phyloP scores from a whole-genome alignment of 2,888 invertebrate species.

The Dynastes maya region DNA sequence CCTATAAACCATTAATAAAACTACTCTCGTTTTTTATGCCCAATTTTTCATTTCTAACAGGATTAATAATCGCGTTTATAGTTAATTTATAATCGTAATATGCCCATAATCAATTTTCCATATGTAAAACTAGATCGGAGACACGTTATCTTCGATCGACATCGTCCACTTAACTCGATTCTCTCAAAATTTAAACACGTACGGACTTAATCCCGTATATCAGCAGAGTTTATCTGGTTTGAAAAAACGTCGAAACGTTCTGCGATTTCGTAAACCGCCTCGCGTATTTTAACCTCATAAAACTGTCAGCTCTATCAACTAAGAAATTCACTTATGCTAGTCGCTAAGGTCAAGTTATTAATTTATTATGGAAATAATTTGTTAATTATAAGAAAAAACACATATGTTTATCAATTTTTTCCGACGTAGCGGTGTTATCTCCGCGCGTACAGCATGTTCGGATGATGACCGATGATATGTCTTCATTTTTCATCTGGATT shows the following conservation, averaged over 20 bases:
- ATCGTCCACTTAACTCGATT: not conserved
- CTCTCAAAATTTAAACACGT: not conserved
- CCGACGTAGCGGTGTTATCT: conserved; percentile 14
- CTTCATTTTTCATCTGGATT: conserved; percentile 39
- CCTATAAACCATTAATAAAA: too few relatives aligned
- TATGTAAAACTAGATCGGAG: not conserved
- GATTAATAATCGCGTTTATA: not conserved
- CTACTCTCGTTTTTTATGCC: not conserved
- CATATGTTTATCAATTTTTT: conserved; percentile 41
- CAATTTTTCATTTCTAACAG: not conserved
- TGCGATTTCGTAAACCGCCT: conserved; percentile 45
- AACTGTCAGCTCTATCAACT: conserved; percentile 44
- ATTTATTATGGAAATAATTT: conserved; percentile 50
- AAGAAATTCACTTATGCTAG: conserved; percentile 39
- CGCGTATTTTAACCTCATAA: conserved; percentile 49
- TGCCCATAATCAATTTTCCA: not conserved
- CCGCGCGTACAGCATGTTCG: not conserved
- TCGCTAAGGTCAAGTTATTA: conserved; percentile 46
- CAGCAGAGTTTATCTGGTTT: not conserved
- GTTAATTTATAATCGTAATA: conserved; percentile 5
- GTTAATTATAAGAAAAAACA: conserved; percentile 49
- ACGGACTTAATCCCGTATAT: not conserved
- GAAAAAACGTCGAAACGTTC: conserved; percentile 1
- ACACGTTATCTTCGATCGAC: not conserved
- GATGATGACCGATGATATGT: conserved; percentile 25